Conservation (phyloP, 1,140 invertebrate species). For the Caenorhabditis elegans region WBcel235 BX284603.4:10354501-10355000, state of each 20-base stretch:
- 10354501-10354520: not conserved
- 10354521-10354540: not conserved
- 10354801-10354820: conserved; percentile 1
- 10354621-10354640: not conserved
- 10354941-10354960: no score
- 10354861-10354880: not conserved
- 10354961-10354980: not conserved
- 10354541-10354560: not conserved
- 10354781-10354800: conserved; percentile 14
- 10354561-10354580: not conserved
- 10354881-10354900: not conserved
- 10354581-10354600: not conserved
- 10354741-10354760: not conserved
- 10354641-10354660: not conserved
- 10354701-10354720: not conserved
- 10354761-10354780: no score
- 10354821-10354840: not conserved
- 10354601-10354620: not conserved
- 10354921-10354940: not conserved
- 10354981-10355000: not conserved
- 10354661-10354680: not conserved
- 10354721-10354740: conserved; percentile 17
- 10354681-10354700: not conserved
- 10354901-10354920: not conserved
- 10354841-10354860: not conserved